Percentiles rank a stretch among this genome's conserved stretches.
Conservation (phyloP, 2,113 vertebrate genomes). For the Colistium nudipinnis region DNA sequence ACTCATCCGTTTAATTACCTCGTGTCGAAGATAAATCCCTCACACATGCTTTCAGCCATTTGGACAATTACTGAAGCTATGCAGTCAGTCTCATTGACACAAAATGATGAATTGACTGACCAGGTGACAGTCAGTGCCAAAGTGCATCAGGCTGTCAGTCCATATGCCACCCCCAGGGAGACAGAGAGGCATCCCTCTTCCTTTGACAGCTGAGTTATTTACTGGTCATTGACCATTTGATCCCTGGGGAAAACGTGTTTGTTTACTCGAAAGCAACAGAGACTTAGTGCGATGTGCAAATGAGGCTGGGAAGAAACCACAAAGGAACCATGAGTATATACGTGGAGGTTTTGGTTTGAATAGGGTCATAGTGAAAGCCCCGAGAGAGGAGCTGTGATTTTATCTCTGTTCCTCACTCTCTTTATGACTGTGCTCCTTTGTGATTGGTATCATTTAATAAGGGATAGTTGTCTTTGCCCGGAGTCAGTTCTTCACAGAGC, state of each 20-base stretch:
- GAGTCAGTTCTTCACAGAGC: not conserved
- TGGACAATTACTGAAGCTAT: constrained; percentile 39
- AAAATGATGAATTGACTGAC: constrained; percentile 56
- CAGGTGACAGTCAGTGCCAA: constrained; percentile 40
- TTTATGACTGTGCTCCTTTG: not conserved
- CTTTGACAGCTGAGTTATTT: constrained; percentile 53
- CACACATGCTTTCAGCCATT: constrained; percentile 26
- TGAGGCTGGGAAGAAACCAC: not conserved
- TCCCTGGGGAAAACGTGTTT: constrained; percentile 27
- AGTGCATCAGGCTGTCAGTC: constrained; percentile 55
- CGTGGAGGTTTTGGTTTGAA: not conserved
- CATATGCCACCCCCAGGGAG: constrained; percentile 33
- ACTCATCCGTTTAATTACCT: constrained; percentile 26
- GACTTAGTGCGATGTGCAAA: constrained; percentile 17
- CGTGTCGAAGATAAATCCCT: constrained; percentile 6
- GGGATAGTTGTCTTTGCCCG: not conserved
- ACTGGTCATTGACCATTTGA: constrained; percentile 45
- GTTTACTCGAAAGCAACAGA: constrained; percentile 17
- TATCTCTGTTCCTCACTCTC: not conserved
- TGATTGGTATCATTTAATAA: constrained; percentile 19
- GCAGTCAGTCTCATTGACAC: constrained; percentile 28
- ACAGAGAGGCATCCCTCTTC: constrained; percentile 38
- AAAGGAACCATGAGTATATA: not conserved
- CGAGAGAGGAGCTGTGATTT: not conserved
- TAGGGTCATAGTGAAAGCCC: constrained; percentile 14